These are phyloP conservation scores for Nerophis ophidion DNA, from an alignment of 2,113 vertebrate genomes.

Conservation along the genomic window DNA sequence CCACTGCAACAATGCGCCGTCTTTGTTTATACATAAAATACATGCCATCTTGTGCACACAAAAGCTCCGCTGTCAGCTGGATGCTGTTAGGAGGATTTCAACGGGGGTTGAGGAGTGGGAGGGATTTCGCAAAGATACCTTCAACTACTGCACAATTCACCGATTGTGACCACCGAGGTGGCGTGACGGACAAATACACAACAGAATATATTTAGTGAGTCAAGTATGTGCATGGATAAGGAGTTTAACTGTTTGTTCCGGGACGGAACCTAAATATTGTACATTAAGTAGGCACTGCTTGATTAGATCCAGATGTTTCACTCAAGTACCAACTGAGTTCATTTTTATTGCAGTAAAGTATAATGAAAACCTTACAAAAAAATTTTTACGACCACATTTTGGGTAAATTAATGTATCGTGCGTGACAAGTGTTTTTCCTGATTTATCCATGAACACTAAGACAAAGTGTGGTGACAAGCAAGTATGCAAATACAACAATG, in stretches of 20 bases:
- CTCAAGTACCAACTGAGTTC: constrained; percentile 14
- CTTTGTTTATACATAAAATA: constrained; percentile 1
- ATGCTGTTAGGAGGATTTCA: constrained; percentile 41
- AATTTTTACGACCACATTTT: no score
- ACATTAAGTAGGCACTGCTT: constrained; percentile 44
- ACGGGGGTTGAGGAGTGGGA: constrained; percentile 17
- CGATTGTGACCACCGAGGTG: background rate
- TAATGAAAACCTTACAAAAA: no score
- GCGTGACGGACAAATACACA: background rate
- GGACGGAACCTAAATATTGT: constrained; percentile 39
- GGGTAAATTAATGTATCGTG: no score
- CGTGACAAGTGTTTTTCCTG: no score
- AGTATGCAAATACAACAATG: no score
- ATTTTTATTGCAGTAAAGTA: constrained; percentile 20
- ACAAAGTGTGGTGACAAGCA: no score
- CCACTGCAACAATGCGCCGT: background rate
- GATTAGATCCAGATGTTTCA: constrained; percentile 58
- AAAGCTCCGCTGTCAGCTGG: constrained; percentile 40
- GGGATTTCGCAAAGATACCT: constrained; percentile 38
- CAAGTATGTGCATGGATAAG: constrained; percentile 22
- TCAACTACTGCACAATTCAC: constrained; percentile 47
- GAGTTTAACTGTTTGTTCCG: constrained; percentile 1
- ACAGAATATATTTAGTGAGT: constrained; percentile 21
- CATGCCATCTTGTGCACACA: background rate
- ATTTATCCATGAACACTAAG: no score